A percentile compares a stretch with the other conserved stretches of the same genome.
These are phyloP conservation scores for Campylorhamphus procurvoides DNA, from an alignment of 2,113 vertebrate genomes.

Conservation along the genomic window DNA sequence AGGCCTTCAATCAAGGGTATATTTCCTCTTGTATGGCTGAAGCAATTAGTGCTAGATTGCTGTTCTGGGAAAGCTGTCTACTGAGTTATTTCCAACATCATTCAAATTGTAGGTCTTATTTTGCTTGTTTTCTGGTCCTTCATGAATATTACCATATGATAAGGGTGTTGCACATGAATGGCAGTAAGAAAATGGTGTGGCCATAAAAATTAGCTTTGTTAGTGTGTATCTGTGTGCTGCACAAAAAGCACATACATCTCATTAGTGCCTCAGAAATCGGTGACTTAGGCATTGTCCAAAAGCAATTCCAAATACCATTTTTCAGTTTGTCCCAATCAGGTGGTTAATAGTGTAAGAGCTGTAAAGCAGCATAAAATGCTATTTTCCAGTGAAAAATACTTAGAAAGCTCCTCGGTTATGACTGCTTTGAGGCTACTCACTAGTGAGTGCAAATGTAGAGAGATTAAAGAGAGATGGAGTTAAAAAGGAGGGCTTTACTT, in stretches of 20 bases:
- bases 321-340: not conserved
- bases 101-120: not conserved
- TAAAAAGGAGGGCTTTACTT: not conserved
- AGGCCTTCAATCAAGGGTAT: not conserved
- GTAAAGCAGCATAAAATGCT: not conserved
- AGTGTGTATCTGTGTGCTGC: not conserved
- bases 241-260: not conserved
- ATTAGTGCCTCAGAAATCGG: not conserved
- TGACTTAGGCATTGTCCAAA: not conserved
- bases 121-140: not conserved
- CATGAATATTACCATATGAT: not conserved
- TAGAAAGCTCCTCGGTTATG: not conserved
- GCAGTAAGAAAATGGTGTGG: not conserved
- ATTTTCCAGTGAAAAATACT: not conserved
- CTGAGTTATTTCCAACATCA: not conserved
- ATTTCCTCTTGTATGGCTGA: not conserved
- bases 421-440: not conserved
- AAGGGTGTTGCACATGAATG: not conserved
- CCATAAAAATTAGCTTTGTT: not conserved
- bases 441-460: rapidly evolving
- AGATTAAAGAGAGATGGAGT: not conserved
- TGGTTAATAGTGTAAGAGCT: not conserved
- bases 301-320: not conserved
- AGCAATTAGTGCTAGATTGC: not conserved
- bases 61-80: not conserved